Percentiles rank a stretch among this genome's conserved stretches.
Evolutionary conservation across 2,888 invertebrate species (phyloP).

Genomic region (Drosophila anomalipes): DNA sequence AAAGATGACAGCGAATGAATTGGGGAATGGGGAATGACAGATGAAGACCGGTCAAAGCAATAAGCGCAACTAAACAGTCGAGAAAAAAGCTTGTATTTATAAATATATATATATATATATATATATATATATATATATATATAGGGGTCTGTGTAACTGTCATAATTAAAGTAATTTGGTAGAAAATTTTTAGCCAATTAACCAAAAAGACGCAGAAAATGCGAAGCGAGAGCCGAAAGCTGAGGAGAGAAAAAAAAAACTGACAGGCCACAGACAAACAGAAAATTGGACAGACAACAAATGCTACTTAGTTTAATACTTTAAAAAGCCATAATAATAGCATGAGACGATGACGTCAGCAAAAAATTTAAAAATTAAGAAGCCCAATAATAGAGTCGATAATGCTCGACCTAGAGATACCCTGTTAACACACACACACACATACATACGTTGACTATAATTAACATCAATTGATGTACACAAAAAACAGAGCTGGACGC

Average conservation of each 20-base stretch:
- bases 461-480: too few relatives aligned
- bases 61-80: conserved; percentile 65
- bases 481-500: too few relatives aligned
- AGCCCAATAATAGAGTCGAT: conserved; percentile 1
- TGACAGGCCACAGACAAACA: conserved; percentile 32
- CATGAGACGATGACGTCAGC: conserved; percentile 60
- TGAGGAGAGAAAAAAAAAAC: conserved; percentile 13
- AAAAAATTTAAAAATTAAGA: conserved; percentile 36
- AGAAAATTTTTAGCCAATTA: conserved; percentile 83
- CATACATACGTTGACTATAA: neutral
- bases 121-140: neutral
- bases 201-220: conserved; percentile 80
- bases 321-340: conserved; percentile 76
- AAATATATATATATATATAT: conserved; percentile 9
- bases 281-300: conserved; percentile 35
- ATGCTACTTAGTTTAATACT: conserved; percentile 77
- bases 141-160: conserved; percentile 72
- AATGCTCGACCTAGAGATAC: neutral
- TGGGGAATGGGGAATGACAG: conserved; percentile 24
- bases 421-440: neutral
- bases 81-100: conserved; percentile 24
- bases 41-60: conserved; percentile 37
- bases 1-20: conserved; percentile 36
- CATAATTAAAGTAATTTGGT: conserved; percentile 84
- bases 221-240: conserved; percentile 57